These are phyloP conservation scores for Chirona hameri DNA, from an alignment of 2,888 invertebrate species.

Conservation along the genomic window DNA sequence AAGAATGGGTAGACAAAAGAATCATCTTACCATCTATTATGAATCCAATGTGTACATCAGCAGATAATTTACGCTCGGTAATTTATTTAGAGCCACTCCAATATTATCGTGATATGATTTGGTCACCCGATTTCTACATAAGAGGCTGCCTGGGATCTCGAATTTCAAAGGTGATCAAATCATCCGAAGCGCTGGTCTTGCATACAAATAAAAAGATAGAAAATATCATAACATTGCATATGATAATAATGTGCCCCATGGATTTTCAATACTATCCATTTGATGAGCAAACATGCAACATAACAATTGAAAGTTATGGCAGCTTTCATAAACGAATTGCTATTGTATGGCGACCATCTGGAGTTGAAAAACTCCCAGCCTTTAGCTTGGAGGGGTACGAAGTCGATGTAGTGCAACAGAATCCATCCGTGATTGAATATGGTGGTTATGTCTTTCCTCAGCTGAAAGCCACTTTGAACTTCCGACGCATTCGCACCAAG, in stretches of 20 bases:
- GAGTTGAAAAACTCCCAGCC: background rate
- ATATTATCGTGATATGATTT: background rate
- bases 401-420: background rate
- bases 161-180: background rate
- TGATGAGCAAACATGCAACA: background rate
- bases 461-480: background rate
- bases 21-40: background rate
- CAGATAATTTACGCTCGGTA: accelerated
- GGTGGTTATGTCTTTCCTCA: background rate
- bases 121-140: conserved; percentile 1
- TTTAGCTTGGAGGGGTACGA: background rate
- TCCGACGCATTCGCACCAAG: background rate
- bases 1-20: background rate
- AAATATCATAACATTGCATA: background rate
- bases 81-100: background rate
- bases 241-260: background rate
- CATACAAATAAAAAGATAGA: background rate
- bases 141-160: background rate
- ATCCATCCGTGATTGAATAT: background rate
- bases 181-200: background rate
- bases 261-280: background rate
- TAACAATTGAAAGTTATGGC: background rate
- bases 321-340: background rate
- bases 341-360: background rate
- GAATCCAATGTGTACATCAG: background rate